Base-by-base conservation (phyloP, 2,888 invertebrate genomes). In the Melipona beecheii region DNA sequence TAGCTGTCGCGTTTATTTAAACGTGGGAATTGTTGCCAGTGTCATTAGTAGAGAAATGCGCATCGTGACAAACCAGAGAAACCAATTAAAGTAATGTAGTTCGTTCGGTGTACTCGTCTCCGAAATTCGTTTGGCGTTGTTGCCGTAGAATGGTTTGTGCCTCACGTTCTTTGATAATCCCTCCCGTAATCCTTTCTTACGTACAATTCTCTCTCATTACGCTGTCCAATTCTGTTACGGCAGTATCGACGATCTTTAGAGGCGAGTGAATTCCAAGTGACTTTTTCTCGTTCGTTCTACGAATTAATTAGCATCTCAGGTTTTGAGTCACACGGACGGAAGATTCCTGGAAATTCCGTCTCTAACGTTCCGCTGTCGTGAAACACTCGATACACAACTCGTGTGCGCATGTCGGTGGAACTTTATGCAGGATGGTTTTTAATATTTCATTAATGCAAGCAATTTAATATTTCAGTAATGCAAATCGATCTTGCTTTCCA, bases 81-180 rank as follows among this genome's bases (percentile, higher is more conserved):
- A 81, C 78, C 86, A 88, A 87, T 87, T 87, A 87, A 87, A 87
- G 86, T 87, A 87, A 87, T 87, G 81, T 86, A 87, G 86, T 88
- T 79, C 76, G 79, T 83, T 83, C 68, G 54, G 70, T 68, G 70
- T 52, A 62, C 66, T 52, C 56, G 15, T 15, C 71, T 60, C 64
- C 54, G 24, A 87, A 87, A 76, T 78, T 78, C 69, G 66, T 76
- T 76, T 31, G 58, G 62, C 15, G 49, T 60, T 24, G 36, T 52
- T 58, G 19, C 17, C 17, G 21, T 21, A 60, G 50, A 62, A 77
- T 36, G 50, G 49, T 69, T 78, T 50, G 60, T 27, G 56, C 17
- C 27, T 5, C 52, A 4, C 31, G 17, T 17, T 60, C 36, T 27
- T 60, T 24, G 24, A 60, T 17, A 24, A 6, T 24, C n/a, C 24